Percentiles rank a stretch among this genome's conserved stretches.
Conservation (phyloP, 2,888 invertebrate species). For the Mythimna ferrago region DNA sequence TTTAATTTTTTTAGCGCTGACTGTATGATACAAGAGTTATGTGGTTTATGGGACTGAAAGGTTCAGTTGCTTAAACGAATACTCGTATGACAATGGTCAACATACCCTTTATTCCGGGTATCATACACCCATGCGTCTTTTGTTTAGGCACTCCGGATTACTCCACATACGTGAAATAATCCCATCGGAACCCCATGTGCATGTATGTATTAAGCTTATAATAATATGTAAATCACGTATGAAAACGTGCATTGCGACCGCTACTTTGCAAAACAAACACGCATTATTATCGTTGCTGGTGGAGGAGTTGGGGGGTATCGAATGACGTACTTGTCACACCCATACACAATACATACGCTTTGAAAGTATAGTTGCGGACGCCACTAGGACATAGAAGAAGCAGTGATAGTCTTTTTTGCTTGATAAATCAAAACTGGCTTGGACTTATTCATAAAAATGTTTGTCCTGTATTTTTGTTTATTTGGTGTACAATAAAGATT, state of each 20-base stretch:
- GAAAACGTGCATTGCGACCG: slow-evolving; percentile 2
- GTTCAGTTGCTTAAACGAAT: not conserved
- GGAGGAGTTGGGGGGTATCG: not conserved
- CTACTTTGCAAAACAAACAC: slow-evolving; percentile 6
- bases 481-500: too few species aligned
- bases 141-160: slow-evolving; percentile 9
- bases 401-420: too few species aligned
- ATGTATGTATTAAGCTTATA: slow-evolving; percentile 9
- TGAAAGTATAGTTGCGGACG: not conserved
- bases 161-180: slow-evolving; percentile 3
- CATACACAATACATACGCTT: not conserved
- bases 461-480: too few species aligned
- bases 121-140: slow-evolving; percentile 2
- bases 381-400: not conserved
- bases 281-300: not conserved
- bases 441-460: too few species aligned
- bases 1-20: too few species aligned
- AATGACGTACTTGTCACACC: not conserved
- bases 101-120: not conserved
- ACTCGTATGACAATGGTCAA: not conserved
- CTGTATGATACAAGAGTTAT: not conserved
- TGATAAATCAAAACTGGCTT: too few species aligned
- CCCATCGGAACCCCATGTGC: not conserved
- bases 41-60: not conserved
- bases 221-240: slow-evolving; percentile 27